These are phyloP conservation scores for Littorina saxatilis DNA, from an alignment of 1,140 invertebrate species.

Conservation along the genomic window DNA sequence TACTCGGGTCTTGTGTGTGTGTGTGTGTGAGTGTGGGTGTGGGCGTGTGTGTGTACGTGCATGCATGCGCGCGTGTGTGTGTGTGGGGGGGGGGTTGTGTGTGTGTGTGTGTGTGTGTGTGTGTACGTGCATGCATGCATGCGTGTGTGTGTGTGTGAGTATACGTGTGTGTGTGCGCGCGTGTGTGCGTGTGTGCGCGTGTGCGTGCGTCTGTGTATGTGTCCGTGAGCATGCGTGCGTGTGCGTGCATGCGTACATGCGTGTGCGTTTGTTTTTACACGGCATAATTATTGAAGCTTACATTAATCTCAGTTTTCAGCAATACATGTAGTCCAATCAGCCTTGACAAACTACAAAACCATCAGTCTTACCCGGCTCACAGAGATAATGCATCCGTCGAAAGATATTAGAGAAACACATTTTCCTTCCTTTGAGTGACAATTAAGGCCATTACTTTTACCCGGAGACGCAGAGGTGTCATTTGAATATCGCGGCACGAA, in stretches of 20 bases:
- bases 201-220: slow-evolving; percentile 3
- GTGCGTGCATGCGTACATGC: neutral
- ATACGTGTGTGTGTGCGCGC: neutral
- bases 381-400: too few species aligned
- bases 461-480: too few species aligned
- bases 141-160: slow-evolving; percentile 27
- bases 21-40: too few species aligned
- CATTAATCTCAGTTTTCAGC: too few species aligned
- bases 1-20: too few species aligned
- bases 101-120: slow-evolving; percentile 24
- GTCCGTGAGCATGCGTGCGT: neutral
- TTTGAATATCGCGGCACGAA: too few species aligned
- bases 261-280: neutral
- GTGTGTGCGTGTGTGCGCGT: neutral
- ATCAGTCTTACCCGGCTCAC: neutral
- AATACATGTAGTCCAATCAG: neutral
- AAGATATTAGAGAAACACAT: too few species aligned
- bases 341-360: neutral
- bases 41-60: too few species aligned
- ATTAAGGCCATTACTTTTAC: too few species aligned
- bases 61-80: neutral
- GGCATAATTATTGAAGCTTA: too few species aligned
- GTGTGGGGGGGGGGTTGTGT: neutral
- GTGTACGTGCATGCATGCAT: neutral
- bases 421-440: too few species aligned